These are phyloP conservation scores for Corynorhinus townsendii DNA, from an alignment of 2,113 vertebrate species.

Conservation along the genomic window DNA sequence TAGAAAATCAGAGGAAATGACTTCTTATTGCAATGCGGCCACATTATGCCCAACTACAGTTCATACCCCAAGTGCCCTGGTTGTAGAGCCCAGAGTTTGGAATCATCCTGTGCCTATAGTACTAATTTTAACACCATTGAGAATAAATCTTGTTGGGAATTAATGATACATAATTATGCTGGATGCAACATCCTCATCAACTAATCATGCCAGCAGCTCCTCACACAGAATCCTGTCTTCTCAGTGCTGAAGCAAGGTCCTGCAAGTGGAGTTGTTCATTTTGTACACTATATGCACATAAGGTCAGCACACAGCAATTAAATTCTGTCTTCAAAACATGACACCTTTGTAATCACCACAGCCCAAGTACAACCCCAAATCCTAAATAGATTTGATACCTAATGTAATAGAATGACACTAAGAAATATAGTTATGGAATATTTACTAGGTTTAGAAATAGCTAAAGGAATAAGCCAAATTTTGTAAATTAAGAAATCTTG, in stretches of 20 bases:
- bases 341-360: not conserved
- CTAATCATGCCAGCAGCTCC: not conserved
- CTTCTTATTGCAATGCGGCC: not conserved
- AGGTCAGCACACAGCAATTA: not conserved
- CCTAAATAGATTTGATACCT: not conserved
- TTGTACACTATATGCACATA: not conserved
- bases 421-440: not conserved
- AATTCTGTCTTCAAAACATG: not conserved
- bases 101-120: not conserved
- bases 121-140: not conserved
- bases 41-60: not conserved
- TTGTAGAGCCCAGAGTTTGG: not conserved
- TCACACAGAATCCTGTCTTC: not conserved
- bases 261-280: not conserved
- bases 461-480: not conserved
- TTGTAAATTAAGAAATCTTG: not conserved
- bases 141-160: not conserved
- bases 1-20: not conserved
- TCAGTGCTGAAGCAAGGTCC: not conserved
- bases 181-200: not conserved
- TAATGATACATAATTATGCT: not conserved
- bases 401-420: not conserved
- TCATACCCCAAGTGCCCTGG: rapidly evolving
- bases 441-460: not conserved
- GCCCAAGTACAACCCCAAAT: not conserved